Evolutionary conservation across 2,113 vertebrate genomes (phyloP), one percentile per base, ranked within the genome.

Genomic region (Aviceda subcristata): DNA sequence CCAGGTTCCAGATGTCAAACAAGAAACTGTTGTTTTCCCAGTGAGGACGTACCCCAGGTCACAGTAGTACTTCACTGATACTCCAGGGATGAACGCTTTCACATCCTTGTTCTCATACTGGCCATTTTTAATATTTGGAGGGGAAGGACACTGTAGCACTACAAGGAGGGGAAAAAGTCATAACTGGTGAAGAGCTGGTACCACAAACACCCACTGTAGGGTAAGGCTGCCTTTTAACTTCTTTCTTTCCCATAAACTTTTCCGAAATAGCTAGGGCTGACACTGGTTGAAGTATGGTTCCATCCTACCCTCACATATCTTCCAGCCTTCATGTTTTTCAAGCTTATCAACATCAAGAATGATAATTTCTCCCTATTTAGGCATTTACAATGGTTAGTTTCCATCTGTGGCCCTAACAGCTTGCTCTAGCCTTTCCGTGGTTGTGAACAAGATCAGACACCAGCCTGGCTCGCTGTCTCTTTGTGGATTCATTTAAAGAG

Each of bases 1-100:
- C 98, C 98, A 98, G 15, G 10, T 14, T 64, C 98, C 98, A 13
- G 97, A 75, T 27, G 23, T 74, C 95, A 88, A 50, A 29, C 98
- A 98, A 13, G 30, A 82, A 30, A 98, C 94, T 1, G 26, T 66
- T 62, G 89, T 95, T 68, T 77, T 76, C 78, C 98, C 98, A 0
- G 55, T n/a, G 51, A 98, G 97, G 71, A 75, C n/a, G 1, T 97
- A 98, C 1, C 98, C 98, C 0, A 41, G 73, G 13, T 98, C 83
- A 53, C 98, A 98, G 51, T 14, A 30, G 30, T 98, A 98, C 50
- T 72, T 97, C 85, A 98, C 97, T 66, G 92, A 88, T 7, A 43
- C 38, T 38, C 98, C 98, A 4, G 97, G 92, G 38, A 79, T 11
- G 59, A 98, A 96, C 34, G 14, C 68, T 6, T 8, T 3, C 36